phyloP scores from a whole-genome alignment of 1,140 invertebrate species.

The Daktulosphaira vitifoliae region DNA sequence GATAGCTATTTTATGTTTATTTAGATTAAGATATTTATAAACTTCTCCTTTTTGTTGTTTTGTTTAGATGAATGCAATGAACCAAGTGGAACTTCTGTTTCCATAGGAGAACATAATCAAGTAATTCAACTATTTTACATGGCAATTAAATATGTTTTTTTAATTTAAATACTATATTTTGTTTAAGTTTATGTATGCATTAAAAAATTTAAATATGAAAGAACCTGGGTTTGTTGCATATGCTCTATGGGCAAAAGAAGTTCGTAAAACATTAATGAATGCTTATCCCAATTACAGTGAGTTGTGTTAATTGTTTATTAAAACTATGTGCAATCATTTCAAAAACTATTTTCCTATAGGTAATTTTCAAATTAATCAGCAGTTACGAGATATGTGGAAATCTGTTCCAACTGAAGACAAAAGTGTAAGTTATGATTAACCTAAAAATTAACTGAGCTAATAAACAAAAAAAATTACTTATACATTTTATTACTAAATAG shows the following conservation, averaged over 20 bases:
- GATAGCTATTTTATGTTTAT: neutral
- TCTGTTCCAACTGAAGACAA: constrained; percentile 53
- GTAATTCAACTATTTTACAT: neutral
- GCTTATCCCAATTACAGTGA: constrained; percentile 67
- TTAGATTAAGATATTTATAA: neutral
- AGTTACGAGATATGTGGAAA: constrained; percentile 74
- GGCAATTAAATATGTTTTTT: too few relatives aligned
- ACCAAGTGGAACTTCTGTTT: constrained; percentile 17
- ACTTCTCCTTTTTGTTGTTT: too few relatives aligned
- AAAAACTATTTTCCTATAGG: constrained; percentile 47
- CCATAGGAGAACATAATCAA: constrained; percentile 27
- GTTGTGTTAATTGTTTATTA: neutral
- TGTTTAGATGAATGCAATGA: constrained; percentile 4
- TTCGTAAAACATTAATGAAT: constrained; percentile 60
- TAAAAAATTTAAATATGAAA: constrained; percentile 44
- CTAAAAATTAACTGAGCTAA: neutral
- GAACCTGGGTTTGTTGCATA: constrained; percentile 76
- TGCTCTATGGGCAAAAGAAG: constrained; percentile 79
- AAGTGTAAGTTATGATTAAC: constrained; percentile 41
- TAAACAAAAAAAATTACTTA: too few relatives aligned
- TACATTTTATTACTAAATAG: neutral
- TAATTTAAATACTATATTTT: too few relatives aligned
- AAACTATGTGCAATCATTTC: constrained; percentile 35
- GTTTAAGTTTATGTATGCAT: constrained; percentile 25
- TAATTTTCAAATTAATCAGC: constrained; percentile 68